Conservation (phyloP, 2,113 vertebrate genomes). For the Nyctereutes procyonoides region DNA sequence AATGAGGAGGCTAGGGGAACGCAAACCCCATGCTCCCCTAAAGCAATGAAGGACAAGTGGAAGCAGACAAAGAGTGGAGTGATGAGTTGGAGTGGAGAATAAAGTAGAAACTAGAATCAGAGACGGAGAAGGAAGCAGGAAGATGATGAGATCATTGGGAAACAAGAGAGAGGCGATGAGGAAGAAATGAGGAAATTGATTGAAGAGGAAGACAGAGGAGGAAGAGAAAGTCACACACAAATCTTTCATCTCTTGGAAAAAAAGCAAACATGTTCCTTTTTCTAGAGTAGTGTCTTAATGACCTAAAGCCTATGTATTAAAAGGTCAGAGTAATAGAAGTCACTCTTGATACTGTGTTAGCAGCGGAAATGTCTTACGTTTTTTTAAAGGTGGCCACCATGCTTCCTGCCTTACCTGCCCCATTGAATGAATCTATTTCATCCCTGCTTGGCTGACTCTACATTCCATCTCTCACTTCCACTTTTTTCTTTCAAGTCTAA, state of each 20-base stretch:
- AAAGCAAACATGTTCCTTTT: neutral
- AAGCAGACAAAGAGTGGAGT: neutral
- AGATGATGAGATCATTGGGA: neutral
- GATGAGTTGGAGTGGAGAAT: neutral
- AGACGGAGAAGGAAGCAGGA: neutral
- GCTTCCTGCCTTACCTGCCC: neutral
- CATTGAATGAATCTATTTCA: neutral
- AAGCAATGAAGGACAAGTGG: neutral
- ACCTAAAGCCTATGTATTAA: neutral
- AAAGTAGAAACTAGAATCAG: neutral
- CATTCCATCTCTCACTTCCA: neutral
- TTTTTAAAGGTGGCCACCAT: neutral
- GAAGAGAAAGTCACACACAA: neutral
- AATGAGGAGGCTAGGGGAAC: neutral
- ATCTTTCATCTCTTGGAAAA: neutral
- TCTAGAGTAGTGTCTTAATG: neutral
- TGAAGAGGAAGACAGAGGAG: neutral
- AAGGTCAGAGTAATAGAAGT: neutral
- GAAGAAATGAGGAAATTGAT: slow-evolving; percentile 11
- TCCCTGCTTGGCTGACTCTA: neutral
- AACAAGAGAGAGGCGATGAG: neutral
- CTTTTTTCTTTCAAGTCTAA: neutral
- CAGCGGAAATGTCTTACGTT: neutral
- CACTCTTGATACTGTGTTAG: neutral
- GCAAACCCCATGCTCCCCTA: neutral